Conservation (phyloP, 2,888 invertebrate genomes). For the Girardia tigrina region DNA sequence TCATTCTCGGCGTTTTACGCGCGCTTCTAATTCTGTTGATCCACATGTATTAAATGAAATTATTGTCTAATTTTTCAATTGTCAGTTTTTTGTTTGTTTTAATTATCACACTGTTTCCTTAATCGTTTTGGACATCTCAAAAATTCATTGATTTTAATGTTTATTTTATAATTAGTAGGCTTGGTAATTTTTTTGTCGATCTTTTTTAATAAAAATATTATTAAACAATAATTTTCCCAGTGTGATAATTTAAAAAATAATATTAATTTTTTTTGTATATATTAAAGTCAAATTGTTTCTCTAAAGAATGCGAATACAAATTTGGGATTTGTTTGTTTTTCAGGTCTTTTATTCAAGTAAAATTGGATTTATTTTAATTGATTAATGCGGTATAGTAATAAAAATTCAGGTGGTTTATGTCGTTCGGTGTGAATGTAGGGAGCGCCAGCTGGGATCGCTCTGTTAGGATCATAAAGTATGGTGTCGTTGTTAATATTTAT, state of each 20-base stretch:
- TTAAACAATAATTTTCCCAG: too few relatives aligned
- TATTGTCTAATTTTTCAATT: too few relatives aligned
- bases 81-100: neutral
- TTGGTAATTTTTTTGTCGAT: neutral
- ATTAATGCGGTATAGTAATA: slow-evolving; percentile 4
- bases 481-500: neutral
- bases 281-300: too few relatives aligned
- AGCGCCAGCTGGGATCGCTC: slow-evolving; percentile 23
- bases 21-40: too few relatives aligned
- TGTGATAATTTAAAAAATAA: too few relatives aligned
- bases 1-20: too few relatives aligned
- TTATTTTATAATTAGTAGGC: neutral
- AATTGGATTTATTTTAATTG: slow-evolving; percentile 10
- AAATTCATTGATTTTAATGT: too few relatives aligned
- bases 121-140: neutral
- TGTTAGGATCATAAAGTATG: slow-evolving; percentile 16
- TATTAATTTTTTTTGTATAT: too few relatives aligned
- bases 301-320: too few relatives aligned
- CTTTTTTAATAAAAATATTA: neutral
- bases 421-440: slow-evolving; percentile 11
- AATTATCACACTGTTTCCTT: neutral
- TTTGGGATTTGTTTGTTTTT: slow-evolving; percentile 14
- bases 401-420: slow-evolving; percentile 20
- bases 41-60: too few relatives aligned
- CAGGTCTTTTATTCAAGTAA: slow-evolving; percentile 10